phyloP scores from a whole-genome alignment of 1,140 invertebrate species.

The Radopholus similis region DNA sequence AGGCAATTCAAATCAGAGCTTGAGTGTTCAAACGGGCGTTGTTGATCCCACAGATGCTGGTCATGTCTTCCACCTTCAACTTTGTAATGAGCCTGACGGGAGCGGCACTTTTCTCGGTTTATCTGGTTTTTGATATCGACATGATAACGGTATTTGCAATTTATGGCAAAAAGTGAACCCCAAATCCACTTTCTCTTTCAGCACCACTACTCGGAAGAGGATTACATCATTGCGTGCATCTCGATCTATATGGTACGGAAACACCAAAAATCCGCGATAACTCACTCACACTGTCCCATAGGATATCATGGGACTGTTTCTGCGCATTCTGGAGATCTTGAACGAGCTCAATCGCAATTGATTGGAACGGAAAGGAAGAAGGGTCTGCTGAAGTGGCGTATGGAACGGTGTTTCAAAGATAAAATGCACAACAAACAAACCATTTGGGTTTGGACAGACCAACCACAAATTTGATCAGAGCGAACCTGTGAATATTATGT shows the following conservation, averaged over 20 bases:
- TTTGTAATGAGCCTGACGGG: slow-evolving; percentile 61
- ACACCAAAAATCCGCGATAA: no score
- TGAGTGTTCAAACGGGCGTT: not conserved
- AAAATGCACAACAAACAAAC: no score
- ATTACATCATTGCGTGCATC: slow-evolving; percentile 64
- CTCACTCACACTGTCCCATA: no score
- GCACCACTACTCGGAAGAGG: slow-evolving; percentile 61
- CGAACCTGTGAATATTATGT: no score
- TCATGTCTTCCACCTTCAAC: slow-evolving; percentile 61
- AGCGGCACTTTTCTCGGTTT: slow-evolving; percentile 63
- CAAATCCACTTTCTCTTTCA: slow-evolving; percentile 55
- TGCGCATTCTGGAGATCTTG: slow-evolving; percentile 61
- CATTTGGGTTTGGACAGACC: no score
- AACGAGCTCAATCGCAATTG: slow-evolving; percentile 53
- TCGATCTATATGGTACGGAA: slow-evolving; percentile 64
- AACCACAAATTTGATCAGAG: no score
- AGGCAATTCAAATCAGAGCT: slow-evolving; percentile 24
- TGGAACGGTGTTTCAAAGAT: no score
- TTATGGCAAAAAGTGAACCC: slow-evolving; percentile 20
- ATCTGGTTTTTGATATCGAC: slow-evolving; percentile 64
- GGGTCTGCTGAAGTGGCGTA: no score
- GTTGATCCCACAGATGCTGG: slow-evolving; percentile 60
- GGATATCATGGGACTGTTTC: slow-evolving; percentile 65
- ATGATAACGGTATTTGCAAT: slow-evolving; percentile 9
- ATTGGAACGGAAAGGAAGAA: no score